Percentiles rank a stretch among this genome's conserved stretches.
These are phyloP conservation scores for Tyto alba DNA, from an alignment of 2,113 vertebrate species.

Conservation along the genomic window DNA sequence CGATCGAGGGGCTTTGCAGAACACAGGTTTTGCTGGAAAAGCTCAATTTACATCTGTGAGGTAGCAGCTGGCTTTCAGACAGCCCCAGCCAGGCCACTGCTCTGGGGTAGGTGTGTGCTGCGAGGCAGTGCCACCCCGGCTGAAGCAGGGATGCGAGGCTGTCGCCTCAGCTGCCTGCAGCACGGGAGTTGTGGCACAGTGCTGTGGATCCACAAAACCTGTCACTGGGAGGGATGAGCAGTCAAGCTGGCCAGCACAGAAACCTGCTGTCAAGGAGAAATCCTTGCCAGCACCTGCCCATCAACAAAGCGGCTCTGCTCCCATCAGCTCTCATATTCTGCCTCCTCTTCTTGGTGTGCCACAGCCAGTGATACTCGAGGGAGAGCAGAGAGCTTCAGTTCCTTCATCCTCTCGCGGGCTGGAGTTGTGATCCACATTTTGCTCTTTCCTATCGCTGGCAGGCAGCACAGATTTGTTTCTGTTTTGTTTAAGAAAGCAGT, in stretches of 20 bases:
- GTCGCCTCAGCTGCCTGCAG: neutral
- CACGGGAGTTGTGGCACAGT: neutral
- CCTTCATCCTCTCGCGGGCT: neutral
- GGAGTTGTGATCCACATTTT: neutral
- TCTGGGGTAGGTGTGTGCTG: neutral
- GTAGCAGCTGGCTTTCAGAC: neutral
- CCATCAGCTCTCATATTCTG: neutral
- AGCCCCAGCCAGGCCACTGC: neutral
- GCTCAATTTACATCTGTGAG: neutral
- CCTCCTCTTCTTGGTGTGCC: accelerated
- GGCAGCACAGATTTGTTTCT: neutral
- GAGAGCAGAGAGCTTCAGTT: neutral
- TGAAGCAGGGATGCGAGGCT: neutral
- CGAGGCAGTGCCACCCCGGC: neutral
- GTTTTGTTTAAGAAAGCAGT: neutral
- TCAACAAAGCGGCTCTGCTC: neutral
- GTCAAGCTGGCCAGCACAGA: neutral
- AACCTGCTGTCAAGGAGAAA: neutral
- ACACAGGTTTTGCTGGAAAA: neutral
- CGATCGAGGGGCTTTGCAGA: neutral
- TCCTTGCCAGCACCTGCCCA: neutral
- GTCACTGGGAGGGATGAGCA: neutral
- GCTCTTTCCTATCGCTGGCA: neutral
- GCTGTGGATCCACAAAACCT: neutral
- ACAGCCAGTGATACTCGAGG: neutral